Evolutionary conservation across 2,797 vertebrate species (phyloP), one percentile per base, ranked within the genome.

Genomic region (Atherinosoma microstoma): DNA sequence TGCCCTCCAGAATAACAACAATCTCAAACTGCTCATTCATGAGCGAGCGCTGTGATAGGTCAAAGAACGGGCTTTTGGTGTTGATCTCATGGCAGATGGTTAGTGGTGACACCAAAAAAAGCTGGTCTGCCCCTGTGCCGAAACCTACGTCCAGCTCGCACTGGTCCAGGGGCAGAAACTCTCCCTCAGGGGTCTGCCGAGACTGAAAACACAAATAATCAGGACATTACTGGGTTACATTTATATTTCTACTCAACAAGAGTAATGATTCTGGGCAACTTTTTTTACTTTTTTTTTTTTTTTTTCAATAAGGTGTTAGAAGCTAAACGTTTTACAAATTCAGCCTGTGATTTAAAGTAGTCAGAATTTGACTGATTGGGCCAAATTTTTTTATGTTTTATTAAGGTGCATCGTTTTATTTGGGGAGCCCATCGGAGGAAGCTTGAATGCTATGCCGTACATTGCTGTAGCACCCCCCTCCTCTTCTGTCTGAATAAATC

Each of bases 81-180:
- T 96, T 96, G 81, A 97, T 97, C 91, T 96, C 96, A 0, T 97
- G 96, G 69, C 96, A 97, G 94, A 97, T 97, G 82, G 96, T 97
- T 53, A 97, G 91, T 35, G 96, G 96, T 13, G 96, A 97, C 54
- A 97, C 96, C 40, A 97, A 88, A 86, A 97, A 97, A 67, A 97
- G 95, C 87, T 97, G 96, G 89, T 97, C 96, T 0, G 96, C 96
- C 22, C 96, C 96, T 0, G 96, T 97, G 80, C 96, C 96, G 54
- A 97, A 97, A 47, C 96, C 96, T 71, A 97, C 96, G 3, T 97
- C 96, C 90, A 97, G 90, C 75, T 97, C 96, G 70, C 96, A 96
- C 86, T 97, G 96, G 84, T 97, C 96, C 84, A 97, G 87, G 0
- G 96, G 96, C 82, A 97, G 93, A 84, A 97, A 97, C 89, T 97